phyloP scores from a whole-genome alignment of 2,113 vertebrate genomes.

The Archilochus colubris region DNA sequence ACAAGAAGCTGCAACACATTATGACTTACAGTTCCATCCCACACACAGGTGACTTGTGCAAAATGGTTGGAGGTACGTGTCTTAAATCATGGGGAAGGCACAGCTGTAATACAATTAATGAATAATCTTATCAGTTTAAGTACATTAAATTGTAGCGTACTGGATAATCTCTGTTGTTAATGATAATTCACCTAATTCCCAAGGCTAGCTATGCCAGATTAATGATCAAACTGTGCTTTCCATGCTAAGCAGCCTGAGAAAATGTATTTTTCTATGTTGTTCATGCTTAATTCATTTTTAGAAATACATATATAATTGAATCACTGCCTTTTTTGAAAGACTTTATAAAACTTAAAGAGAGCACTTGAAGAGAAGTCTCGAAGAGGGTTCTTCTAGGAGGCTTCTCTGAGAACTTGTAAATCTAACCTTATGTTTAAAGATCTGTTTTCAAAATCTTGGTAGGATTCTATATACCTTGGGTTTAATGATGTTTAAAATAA shows the following conservation, averaged over 20 bases:
- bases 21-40: background rate
- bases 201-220: background rate
- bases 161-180: background rate
- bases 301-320: background rate
- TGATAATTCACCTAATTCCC: background rate
- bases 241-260: background rate
- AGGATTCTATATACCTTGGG: fast-evolving
- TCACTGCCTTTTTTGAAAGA: background rate
- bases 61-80: background rate
- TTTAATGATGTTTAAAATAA: background rate
- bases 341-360: background rate
- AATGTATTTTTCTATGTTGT: background rate
- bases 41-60: background rate
- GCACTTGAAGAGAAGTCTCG: background rate
- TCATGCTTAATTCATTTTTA: background rate
- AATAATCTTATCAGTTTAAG: background rate
- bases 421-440: background rate
- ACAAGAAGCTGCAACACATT: background rate
- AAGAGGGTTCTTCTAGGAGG: background rate
- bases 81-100: background rate
- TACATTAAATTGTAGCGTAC: background rate
- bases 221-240: background rate
- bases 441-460: background rate
- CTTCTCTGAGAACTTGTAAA: background rate
- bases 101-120: background rate